phyloP scores from a whole-genome alignment of 1,140 invertebrate genomes.

The Aphelenchoides fujianensis region DNA sequence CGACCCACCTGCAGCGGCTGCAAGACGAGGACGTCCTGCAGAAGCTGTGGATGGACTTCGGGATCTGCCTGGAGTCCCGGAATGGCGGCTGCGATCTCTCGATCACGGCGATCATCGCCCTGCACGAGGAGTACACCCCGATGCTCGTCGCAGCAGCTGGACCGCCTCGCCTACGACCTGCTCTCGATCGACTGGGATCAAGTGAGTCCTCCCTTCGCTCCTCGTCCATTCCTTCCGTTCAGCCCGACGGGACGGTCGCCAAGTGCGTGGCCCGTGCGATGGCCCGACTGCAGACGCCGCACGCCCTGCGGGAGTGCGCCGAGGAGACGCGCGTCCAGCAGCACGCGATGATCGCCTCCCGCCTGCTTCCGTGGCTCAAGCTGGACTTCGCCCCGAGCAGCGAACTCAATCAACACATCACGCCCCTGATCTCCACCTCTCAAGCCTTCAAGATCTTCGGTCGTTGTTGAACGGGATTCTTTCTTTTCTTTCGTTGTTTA shows the following conservation, averaged over 20 bases:
- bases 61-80: conserved; percentile 3
- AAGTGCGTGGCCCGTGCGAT: conserved; percentile 10
- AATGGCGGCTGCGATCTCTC: not conserved
- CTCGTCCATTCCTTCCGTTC: not conserved
- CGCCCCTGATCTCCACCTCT: not conserved
- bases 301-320: not conserved
- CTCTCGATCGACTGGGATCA: conserved; percentile 9
- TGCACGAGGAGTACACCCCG: conserved; percentile 7
- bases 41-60: not conserved
- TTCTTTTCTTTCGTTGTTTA: too few species aligned
- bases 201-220: not conserved
- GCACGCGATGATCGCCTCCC: not conserved
- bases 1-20: not conserved
- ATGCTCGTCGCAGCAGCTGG: not conserved
- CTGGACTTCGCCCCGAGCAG: not conserved
- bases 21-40: conserved; percentile 12
- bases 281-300: conserved; percentile 16
- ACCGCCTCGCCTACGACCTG: not conserved
- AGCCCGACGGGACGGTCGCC: not conserved
- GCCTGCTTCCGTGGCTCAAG: not conserved
- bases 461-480: conserved; percentile 25
- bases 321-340: not conserved
- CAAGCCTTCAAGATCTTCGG: conserved; percentile 20
- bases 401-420: not conserved
- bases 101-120: not conserved